Evolutionary conservation across 2,888 invertebrate genomes (phyloP), one percentile per base, ranked within the genome.

Genomic region (Polydrusus tereticollis): DNA sequence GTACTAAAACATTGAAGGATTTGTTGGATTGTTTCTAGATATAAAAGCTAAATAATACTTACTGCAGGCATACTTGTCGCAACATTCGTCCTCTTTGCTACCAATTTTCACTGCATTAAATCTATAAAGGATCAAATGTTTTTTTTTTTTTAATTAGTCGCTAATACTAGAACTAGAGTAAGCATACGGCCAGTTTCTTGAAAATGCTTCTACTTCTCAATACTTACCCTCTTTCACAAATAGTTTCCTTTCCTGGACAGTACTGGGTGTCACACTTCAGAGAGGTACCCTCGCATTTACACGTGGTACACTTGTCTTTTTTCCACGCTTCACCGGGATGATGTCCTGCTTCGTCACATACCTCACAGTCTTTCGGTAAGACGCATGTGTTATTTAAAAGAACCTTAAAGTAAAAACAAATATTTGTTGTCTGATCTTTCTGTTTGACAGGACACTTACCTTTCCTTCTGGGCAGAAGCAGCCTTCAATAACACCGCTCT

Each of bases 391-490:
- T 91, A 80, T 92, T 91, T 43, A 76, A 16, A 8, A 78, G 70
- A 52, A 76, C 68, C 74, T 76, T 47, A 55, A 74, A 65, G 36
- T 36, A 26, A 45, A 8, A 64, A 47, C 21, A 38, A 41, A 18
- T 33, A 20, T 16, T 33, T 55, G 1, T 14, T 29, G 3, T 33
- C 33, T 6, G 8, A 3, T 10, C 10, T 33, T n/a, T 38, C 12
- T 38, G n/a, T 38, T n/a, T 38, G 14, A 41, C 41, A 16, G 8
- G 10, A 20, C 29, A 74, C 57, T 73, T 78, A 92, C 92, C 84
- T 91, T 89, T 71, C 92, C 93, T 59, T 89, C 85, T 0, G 95
- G 93, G 85, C 97, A 97, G 88, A 92, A 94, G 84, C 97, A 97
- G 0, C 95, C 96, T 80, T 95, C 96, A 0, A 88, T 88, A 0